Conservation (phyloP, 2,797 vertebrate genomes). For the Darevskia nairensis region DNA sequence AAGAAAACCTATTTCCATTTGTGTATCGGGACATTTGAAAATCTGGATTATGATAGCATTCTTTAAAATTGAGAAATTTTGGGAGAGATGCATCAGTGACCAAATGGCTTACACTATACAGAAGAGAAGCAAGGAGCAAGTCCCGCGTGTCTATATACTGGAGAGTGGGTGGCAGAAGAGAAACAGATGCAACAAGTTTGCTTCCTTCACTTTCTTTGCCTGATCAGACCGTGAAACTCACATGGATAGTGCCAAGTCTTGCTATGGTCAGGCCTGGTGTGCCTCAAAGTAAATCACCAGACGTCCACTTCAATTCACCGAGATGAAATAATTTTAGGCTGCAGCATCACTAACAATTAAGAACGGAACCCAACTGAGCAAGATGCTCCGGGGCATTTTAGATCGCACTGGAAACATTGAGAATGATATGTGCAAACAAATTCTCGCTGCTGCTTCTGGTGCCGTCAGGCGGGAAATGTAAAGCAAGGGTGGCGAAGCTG, state of each 20-base stretch:
- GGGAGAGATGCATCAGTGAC: constrained; percentile 20
- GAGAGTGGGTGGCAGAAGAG: not conserved
- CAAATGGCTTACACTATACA: not conserved
- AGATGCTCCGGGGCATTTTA: not conserved
- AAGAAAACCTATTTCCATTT: not conserved
- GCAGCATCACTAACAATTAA: not conserved
- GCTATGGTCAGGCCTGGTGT: not conserved
- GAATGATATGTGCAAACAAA: not conserved
- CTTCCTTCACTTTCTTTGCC: not conserved
- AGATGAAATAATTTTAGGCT: not conserved
- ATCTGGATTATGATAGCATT: constrained; percentile 14
- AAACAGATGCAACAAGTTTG: not conserved
- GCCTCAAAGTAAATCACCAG: not conserved
- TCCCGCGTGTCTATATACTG: not conserved
- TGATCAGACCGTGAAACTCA: not conserved
- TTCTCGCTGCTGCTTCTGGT: not conserved
- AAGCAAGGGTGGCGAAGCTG: too few relatives aligned
- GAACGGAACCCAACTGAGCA: not conserved
- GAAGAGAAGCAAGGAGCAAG: constrained; percentile 13
- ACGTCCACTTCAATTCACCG: not conserved
- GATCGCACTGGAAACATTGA: too few relatives aligned
- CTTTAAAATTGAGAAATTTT: not conserved
- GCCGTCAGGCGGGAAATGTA: not conserved
- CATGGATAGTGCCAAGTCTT: not conserved
- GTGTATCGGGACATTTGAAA: constrained; percentile 18